These are phyloP conservation scores for Linurgus olivaceus DNA, from an alignment of 2,797 vertebrate species.

Conservation along the genomic window DNA sequence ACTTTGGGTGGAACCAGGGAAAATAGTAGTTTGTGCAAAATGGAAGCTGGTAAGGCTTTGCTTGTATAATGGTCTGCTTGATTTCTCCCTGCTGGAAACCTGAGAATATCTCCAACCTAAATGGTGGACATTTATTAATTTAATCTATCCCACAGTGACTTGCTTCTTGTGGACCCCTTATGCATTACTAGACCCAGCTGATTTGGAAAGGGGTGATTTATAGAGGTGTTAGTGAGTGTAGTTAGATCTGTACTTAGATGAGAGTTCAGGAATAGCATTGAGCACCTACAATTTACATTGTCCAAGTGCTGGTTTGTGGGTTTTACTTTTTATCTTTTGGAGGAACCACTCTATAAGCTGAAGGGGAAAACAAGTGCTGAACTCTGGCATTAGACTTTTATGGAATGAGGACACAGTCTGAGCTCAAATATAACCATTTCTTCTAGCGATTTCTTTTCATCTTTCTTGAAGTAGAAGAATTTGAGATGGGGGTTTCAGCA, in stretches of 20 bases:
- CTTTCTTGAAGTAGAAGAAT: background rate
- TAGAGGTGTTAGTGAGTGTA: background rate
- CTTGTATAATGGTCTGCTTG: background rate
- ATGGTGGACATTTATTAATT: background rate
- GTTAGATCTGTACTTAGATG: background rate
- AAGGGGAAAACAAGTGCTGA: background rate
- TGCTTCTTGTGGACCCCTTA: background rate
- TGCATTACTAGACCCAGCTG: background rate
- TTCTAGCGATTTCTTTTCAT: background rate
- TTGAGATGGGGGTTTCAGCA: background rate
- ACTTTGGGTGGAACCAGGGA: background rate
- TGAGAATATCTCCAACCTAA: background rate
- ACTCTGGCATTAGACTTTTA: background rate
- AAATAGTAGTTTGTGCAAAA: background rate
- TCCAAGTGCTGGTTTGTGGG: background rate
- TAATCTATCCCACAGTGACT: background rate
- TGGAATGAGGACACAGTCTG: background rate
- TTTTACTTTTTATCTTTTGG: background rate
- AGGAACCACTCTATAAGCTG: background rate
- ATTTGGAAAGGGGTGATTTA: background rate
- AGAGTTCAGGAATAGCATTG: background rate
- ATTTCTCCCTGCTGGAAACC: background rate
- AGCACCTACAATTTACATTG: background rate
- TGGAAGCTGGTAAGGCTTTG: background rate
- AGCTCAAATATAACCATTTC: background rate